Evolutionary conservation across 30 jellyfish, hydroid and myxozoan genomes (phyloP).

Genomic region (Mastigias papua): DNA sequence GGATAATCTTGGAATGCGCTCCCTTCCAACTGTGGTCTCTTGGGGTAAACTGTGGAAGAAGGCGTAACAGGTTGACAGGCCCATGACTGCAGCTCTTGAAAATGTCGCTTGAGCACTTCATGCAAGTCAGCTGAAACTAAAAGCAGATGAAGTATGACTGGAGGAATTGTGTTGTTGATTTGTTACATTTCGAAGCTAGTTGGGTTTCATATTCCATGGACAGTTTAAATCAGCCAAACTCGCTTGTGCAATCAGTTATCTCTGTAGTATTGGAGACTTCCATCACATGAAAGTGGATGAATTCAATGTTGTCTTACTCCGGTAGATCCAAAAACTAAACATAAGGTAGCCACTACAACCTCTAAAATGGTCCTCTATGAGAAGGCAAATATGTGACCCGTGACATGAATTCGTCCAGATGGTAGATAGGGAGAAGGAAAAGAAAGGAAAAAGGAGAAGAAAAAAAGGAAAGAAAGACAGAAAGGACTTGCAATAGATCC

Average conservation of each 20-base stretch:
- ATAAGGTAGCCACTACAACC: too few species aligned
- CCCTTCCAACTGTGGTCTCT: background rate
- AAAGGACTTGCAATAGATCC: too few species aligned
- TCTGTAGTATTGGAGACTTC: background rate
- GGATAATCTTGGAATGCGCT: background rate
- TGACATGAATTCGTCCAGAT: too few species aligned
- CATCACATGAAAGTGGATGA: background rate
- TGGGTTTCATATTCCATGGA: background rate
- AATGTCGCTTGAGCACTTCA: constrained; percentile 64
- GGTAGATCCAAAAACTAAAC: too few species aligned
- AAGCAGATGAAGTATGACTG: background rate
- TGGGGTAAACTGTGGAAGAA: background rate
- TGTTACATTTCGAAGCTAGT: background rate
- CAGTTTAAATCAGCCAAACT: background rate
- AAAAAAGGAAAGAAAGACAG: too few species aligned
- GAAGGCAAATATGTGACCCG: too few species aligned
- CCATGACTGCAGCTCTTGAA: constrained; percentile 46
- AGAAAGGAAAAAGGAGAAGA: too few species aligned
- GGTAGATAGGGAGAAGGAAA: too few species aligned
- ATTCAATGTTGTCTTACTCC: background rate
- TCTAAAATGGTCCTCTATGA: too few species aligned
- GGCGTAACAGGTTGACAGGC: constrained; percentile 1
- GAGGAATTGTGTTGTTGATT: background rate
- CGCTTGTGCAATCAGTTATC: background rate
- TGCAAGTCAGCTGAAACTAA: constrained; percentile 69